phyloP scores from a whole-genome alignment of 2,888 invertebrate genomes.

The Macaria liturata region DNA sequence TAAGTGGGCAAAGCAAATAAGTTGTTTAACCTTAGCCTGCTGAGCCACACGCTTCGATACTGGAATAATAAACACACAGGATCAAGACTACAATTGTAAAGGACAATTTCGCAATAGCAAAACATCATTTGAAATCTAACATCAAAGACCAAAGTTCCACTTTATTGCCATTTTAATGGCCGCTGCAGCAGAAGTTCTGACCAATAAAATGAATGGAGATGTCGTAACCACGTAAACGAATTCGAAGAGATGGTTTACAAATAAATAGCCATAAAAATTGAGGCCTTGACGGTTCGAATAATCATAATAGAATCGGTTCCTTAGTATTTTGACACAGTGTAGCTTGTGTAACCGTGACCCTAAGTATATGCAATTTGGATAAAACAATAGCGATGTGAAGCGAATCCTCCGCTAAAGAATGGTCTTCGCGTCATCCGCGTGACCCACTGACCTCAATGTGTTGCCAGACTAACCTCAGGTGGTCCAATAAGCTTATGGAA shows the following conservation, averaged over 20 bases:
- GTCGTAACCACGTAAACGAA: slow-evolving; percentile 13
- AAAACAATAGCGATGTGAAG: slow-evolving; percentile 29
- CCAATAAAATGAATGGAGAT: slow-evolving; percentile 17
- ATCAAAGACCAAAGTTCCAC: not conserved
- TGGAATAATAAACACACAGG: slow-evolving; percentile 44
- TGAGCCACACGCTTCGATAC: too few species aligned
- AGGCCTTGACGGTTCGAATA: slow-evolving; percentile 28
- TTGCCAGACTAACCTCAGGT: not conserved
- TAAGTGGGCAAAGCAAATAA: too few species aligned
- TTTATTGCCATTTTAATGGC: slow-evolving; percentile 3
- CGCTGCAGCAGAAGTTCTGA: not conserved
- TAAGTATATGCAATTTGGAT: slow-evolving; percentile 23
- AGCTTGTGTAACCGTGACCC: slow-evolving; percentile 31
- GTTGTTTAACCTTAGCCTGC: too few species aligned
- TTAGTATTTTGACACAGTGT: slow-evolving; percentile 19
- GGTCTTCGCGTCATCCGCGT: slow-evolving; percentile 19
- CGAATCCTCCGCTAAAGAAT: slow-evolving; percentile 29
- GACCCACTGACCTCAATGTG: slow-evolving; percentile 25
- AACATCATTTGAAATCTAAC: slow-evolving; percentile 7
- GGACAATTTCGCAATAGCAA: slow-evolving; percentile 11
- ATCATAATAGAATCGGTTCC: slow-evolving; percentile 30
- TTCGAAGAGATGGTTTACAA: slow-evolving; percentile 15
- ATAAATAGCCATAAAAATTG: slow-evolving; percentile 24
- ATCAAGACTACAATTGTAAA: slow-evolving; percentile 27
- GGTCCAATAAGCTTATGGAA: not conserved